Evolutionary conservation across 1,140 invertebrate species (phyloP), one percentile per base, ranked within the genome.

Genomic region (Zaprionus ghesquierei): DNA sequence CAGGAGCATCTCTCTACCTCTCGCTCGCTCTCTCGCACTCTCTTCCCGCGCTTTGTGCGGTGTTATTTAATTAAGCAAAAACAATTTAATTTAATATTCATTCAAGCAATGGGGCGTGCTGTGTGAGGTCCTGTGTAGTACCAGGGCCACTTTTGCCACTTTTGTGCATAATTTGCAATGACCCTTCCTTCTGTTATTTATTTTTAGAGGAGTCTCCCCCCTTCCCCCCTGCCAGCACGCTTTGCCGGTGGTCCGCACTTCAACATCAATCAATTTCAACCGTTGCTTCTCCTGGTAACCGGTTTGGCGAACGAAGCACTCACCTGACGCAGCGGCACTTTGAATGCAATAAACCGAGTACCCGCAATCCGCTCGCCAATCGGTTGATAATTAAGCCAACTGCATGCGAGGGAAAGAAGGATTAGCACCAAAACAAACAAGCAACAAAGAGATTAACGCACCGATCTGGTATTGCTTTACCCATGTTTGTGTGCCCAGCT

Each of bases 301-400:
- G 82, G 81, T 86, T 86, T 58, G 15, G 31, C 8, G 91, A 20
- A 35, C 3, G 33, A n/a, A 35, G 5, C 50, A 93, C 95, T 94
- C 91, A 96, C 95, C 92, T 94, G 91, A 79, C 92, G 93, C 12
- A 97, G 90, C n/a, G 96, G 96, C 46, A 96, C 96, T 93, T 97
- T 97, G 84, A 96, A 96, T 27, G 95, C 94, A 75, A 97, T 93
- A 59, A 97, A 94, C 68, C 94, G 94, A 10, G 96, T 96, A 3
- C 94, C 94, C 31, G 93, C 92, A 61, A 97, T 94, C 5, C 93
- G 92, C 22, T 93, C 85, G 1, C 96, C 96, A 78, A 94, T 94
- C 5, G 95, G 91, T 77, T 92, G 93, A 87, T 96, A 96, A 23
- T 94, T 90, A 69, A 94, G 90, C 96, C 96, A 97, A 82, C 96